Percentiles rank a stretch among this genome's conserved stretches.
phyloP scores from a whole-genome alignment of 2,113 vertebrate genomes.

The Scatophagus argus region DNA sequence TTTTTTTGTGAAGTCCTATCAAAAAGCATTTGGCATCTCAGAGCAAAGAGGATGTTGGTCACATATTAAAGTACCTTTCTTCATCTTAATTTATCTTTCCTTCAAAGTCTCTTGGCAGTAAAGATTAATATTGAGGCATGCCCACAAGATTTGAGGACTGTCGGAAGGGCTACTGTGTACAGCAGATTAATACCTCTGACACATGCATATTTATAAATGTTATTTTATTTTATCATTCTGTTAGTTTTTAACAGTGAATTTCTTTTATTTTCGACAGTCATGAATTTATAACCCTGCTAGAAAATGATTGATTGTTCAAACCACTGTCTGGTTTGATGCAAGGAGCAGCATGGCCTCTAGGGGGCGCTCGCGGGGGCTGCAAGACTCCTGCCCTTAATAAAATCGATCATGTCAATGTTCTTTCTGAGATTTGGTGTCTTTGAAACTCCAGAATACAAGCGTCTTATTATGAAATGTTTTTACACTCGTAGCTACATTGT shows the following conservation, averaged over 20 bases:
- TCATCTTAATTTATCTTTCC: conserved; percentile 12
- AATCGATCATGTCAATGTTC: conserved; percentile 30
- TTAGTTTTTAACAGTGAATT: conserved; percentile 31
- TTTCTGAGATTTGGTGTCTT: conserved; percentile 37
- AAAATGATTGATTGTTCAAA: background rate
- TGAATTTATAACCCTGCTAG: conserved; percentile 5
- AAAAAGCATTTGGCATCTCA: background rate
- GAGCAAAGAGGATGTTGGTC: conserved; percentile 13
- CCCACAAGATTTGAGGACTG: conserved; percentile 26
- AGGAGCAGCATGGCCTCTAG: conserved; percentile 34
- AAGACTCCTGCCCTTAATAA: conserved; percentile 6
- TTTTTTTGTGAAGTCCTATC: conserved; percentile 1
- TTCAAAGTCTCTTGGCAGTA: background rate
- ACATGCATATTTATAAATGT: conserved; percentile 46
- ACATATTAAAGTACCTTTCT: background rate
- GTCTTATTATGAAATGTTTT: conserved; percentile 23
- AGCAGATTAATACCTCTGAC: conserved; percentile 42
- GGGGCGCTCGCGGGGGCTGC: conserved; percentile 9
- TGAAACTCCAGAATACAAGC: conserved; percentile 14
- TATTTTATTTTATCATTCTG: conserved; percentile 16
- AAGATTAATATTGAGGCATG: conserved; percentile 1
- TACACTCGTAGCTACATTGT: conserved; percentile 33
- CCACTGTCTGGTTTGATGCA: conserved; percentile 1
- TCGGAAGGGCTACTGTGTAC: conserved; percentile 57
- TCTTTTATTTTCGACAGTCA: conserved; percentile 21